A percentile compares a stretch with the other conserved stretches of the same genome.
Evolutionary conservation across 2,888 invertebrate species (phyloP).

Genomic region (Embidobia sp.): DNA sequence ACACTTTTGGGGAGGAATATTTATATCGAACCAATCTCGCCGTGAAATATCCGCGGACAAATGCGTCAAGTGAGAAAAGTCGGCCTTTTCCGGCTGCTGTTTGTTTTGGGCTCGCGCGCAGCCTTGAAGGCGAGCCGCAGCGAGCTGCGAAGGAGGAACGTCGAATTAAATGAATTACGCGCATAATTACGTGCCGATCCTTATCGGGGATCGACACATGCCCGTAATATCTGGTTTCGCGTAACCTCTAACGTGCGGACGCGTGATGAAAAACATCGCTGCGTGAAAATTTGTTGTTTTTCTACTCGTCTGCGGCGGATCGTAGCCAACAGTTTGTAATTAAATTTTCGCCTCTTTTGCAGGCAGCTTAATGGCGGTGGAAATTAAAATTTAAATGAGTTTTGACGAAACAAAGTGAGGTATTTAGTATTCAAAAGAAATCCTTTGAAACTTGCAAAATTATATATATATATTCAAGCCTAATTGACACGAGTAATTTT

Average conservation of each 20-base stretch:
- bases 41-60: slow-evolving; percentile 35
- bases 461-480: too few relatives aligned
- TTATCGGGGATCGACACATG: slow-evolving; percentile 76
- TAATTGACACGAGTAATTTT: too few relatives aligned
- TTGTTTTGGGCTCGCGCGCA: slow-evolving; percentile 14
- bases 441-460: too few relatives aligned
- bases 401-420: too few relatives aligned
- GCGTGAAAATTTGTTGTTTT: slow-evolving; percentile 3
- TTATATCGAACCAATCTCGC: slow-evolving; percentile 49
- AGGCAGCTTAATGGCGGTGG: too few relatives aligned
- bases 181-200: slow-evolving; percentile 75
- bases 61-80: not conserved
- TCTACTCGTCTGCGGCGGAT: not conserved
- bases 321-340: slow-evolving; percentile 1
- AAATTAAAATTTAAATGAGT: not conserved
- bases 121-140: slow-evolving; percentile 12
- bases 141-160: slow-evolving; percentile 67
- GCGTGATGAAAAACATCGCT: slow-evolving; percentile 11
- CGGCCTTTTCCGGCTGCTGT: not conserved
- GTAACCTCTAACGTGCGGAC: slow-evolving; percentile 55
- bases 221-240: slow-evolving; percentile 71
- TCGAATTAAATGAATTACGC: slow-evolving; percentile 77
- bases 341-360: slow-evolving; percentile 1
- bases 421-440: too few relatives aligned
- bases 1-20: slow-evolving; percentile 45